phyloP scores from a whole-genome alignment of 2,888 invertebrate species.

The Halictus quadricinctus region DNA sequence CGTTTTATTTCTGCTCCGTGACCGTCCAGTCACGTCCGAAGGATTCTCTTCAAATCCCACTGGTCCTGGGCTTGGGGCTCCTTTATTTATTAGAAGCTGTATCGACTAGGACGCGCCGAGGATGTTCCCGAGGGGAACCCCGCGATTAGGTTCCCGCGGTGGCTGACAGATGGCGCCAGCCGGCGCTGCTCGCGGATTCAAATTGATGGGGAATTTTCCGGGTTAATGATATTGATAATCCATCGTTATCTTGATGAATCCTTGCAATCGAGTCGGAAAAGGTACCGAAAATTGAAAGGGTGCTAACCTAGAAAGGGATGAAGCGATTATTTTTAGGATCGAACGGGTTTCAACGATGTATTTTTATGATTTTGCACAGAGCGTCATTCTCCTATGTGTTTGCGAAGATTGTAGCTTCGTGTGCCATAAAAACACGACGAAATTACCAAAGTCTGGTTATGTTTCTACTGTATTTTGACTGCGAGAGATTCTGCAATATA shows the following conservation, averaged over 20 bases:
- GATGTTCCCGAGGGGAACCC: not conserved
- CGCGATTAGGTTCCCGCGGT: not conserved
- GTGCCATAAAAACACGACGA: not conserved
- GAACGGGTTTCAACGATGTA: not conserved
- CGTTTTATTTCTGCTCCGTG: not conserved
- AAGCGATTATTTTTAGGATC: not conserved
- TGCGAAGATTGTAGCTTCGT: not conserved
- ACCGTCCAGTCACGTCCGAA: not conserved
- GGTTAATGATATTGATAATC: not conserved
- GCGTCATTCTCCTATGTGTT: not conserved
- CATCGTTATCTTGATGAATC: not conserved
- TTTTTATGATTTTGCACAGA: not conserved
- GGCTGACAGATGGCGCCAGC: not conserved
- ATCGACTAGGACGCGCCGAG: not conserved
- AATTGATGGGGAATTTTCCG: not conserved
- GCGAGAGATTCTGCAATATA: too few species aligned
- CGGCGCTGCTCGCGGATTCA: not conserved
- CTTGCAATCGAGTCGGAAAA: not conserved
- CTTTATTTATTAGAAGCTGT: not conserved
- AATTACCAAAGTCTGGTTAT: not conserved
- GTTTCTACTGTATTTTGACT: not conserved
- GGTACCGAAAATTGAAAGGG: not conserved
- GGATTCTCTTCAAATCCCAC: not conserved
- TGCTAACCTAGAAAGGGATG: not conserved
- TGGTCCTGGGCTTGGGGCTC: not conserved